Evolutionary conservation across 2,113 vertebrate species (phyloP).

Genomic region (Xenopus laevis): DNA sequence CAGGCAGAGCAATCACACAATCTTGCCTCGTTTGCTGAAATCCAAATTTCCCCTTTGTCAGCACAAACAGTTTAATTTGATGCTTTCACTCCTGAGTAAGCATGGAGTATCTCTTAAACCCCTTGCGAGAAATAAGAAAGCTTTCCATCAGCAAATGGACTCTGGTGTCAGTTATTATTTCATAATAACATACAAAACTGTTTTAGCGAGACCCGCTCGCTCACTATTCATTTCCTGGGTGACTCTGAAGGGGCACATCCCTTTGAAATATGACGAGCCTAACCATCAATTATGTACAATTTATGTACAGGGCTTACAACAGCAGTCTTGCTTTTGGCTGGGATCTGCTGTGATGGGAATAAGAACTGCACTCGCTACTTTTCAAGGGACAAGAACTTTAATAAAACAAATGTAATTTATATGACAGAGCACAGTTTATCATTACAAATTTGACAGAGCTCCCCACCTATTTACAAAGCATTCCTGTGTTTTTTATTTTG

Average conservation of each 20-base stretch:
- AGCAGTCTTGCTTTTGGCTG: constrained; percentile 16
- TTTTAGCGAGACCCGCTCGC: constrained; percentile 30
- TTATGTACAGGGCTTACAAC: constrained; percentile 29
- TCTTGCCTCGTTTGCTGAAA: constrained; percentile 88
- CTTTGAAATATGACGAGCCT: constrained; percentile 29
- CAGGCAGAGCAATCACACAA: constrained; percentile 83
- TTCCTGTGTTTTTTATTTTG: too few species aligned
- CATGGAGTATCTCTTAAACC: constrained; percentile 75
- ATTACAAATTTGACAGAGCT: too few species aligned
- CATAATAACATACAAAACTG: constrained; percentile 46
- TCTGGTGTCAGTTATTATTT: constrained; percentile 50
- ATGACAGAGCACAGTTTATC: too few species aligned
- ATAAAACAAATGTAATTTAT: too few species aligned
- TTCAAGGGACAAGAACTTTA: not conserved
- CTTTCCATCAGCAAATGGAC: constrained; percentile 64
- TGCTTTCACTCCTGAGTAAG: constrained; percentile 94
- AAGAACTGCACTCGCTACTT: not conserved
- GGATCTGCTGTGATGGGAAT: not conserved
- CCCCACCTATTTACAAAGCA: too few species aligned
- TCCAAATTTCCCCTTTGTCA: constrained; percentile 93
- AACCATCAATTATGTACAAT: constrained; percentile 31
- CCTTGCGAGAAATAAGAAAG: constrained; percentile 68
- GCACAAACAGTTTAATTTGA: constrained; percentile 96
- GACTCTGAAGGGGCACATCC: constrained; percentile 24
- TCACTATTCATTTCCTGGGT: constrained; percentile 34